Conservation (phyloP, 2,888 invertebrate genomes). For the Falcaria lacertinaria region DNA sequence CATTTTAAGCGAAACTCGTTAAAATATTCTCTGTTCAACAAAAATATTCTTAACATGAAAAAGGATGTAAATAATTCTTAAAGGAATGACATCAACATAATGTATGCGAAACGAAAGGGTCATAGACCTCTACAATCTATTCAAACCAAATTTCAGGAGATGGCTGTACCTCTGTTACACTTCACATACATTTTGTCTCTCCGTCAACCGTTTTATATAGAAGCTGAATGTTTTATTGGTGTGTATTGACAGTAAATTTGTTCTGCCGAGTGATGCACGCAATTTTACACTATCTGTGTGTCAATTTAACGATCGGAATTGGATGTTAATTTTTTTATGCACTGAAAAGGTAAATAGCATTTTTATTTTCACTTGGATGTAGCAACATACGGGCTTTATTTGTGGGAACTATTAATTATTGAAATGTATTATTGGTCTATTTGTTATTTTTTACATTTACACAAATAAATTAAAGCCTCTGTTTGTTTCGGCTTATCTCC, state of each 20-base stretch:
- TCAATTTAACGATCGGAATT: neutral
- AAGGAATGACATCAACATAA: no score
- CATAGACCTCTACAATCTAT: no score
- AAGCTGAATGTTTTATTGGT: neutral
- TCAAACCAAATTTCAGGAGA: neutral
- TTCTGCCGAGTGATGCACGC: neutral
- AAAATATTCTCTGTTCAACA: no score
- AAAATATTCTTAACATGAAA: no score
- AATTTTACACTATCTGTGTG: neutral
- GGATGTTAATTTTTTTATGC: neutral
- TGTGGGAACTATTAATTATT: neutral
- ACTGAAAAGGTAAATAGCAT: neutral
- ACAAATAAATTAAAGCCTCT: no score
- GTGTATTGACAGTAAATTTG: neutral
- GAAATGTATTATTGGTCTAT: no score
- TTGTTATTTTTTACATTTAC: no score
- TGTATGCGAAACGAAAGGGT: no score
- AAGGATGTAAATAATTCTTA: no score
- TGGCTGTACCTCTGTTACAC: neutral
- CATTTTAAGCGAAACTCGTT: no score
- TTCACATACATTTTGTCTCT: neutral
- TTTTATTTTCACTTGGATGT: neutral
- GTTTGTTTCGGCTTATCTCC: no score
- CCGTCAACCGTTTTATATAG: neutral
- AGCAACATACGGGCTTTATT: neutral